phyloP scores from a whole-genome alignment of 2,797 vertebrate species.

The Macropodus opercularis region DNA sequence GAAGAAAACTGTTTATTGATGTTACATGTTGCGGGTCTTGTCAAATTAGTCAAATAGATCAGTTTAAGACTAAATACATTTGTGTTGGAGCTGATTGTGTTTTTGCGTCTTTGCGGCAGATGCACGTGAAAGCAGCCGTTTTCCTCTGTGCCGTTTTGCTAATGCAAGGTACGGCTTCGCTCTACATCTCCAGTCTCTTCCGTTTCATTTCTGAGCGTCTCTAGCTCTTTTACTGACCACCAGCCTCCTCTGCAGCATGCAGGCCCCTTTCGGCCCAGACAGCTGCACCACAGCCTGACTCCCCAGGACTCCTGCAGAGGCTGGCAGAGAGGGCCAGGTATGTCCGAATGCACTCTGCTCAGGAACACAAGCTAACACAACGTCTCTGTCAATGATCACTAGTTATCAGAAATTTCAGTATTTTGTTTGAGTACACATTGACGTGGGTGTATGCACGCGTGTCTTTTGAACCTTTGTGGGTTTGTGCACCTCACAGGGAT shows the following conservation, averaged over 20 bases:
- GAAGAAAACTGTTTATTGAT: neutral
- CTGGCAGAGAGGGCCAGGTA: slow-evolving; percentile 55
- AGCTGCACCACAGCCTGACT: neutral
- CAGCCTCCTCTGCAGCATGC: slow-evolving; percentile 52
- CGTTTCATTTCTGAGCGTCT: neutral
- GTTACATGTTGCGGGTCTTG: neutral
- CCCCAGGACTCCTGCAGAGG: slow-evolving; percentile 54
- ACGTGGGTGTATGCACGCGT: slow-evolving; percentile 1
- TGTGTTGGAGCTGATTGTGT: neutral
- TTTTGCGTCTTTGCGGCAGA: slow-evolving; percentile 44
- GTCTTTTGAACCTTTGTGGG: slow-evolving; percentile 16
- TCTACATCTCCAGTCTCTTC: neutral
- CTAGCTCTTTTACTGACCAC: neutral
- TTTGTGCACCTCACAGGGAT: slow-evolving; percentile 41
- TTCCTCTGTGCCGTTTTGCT: slow-evolving; percentile 62
- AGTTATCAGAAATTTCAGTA: neutral
- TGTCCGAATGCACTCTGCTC: neutral
- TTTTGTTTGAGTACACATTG: neutral
- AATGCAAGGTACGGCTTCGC: slow-evolving; percentile 65
- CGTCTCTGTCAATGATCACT: slow-evolving; percentile 12
- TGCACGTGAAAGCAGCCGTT: slow-evolving; percentile 44
- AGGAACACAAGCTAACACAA: neutral
- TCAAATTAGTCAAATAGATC: no score
- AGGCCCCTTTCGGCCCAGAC: slow-evolving; percentile 40
- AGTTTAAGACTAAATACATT: neutral